Conservation (phyloP, 2,888 invertebrate genomes). For the Adela reaumurella region DNA sequence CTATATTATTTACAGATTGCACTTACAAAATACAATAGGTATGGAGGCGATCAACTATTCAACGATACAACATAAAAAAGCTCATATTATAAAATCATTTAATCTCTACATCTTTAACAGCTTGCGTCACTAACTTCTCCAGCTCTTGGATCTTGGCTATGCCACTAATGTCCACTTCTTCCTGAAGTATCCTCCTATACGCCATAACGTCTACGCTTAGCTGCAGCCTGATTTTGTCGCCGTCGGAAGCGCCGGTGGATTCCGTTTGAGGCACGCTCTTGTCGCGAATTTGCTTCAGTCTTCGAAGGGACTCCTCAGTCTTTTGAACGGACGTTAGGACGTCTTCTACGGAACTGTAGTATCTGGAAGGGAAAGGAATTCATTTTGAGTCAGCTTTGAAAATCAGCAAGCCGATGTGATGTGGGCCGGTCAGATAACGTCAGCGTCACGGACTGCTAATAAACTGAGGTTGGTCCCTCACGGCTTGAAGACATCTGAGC, state of each 20-base stretch:
- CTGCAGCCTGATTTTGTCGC: constrained; percentile 91
- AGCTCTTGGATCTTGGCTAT: constrained; percentile 60
- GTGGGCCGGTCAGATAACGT: no score
- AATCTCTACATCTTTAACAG: constrained; percentile 55
- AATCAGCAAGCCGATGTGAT: no score
- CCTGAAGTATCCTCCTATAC: constrained; percentile 63
- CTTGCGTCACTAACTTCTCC: constrained; percentile 60
- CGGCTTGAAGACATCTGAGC: no score
- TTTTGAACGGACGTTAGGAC: constrained; percentile 90
- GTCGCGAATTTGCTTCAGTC: constrained; percentile 81
- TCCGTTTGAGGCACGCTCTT: constrained; percentile 45
- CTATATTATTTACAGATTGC: no score
- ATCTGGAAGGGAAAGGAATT: constrained; percentile 54
- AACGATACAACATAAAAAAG: no score
- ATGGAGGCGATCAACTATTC: no score
- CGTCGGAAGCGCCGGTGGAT: constrained; percentile 70
- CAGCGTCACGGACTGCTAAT: no score
- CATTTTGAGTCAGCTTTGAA: no score
- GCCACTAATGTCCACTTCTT: constrained; percentile 50
- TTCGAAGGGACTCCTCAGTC: constrained; percentile 90
- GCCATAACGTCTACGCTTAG: constrained; percentile 79
- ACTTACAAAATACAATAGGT: no score
- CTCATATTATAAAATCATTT: constrained; percentile 9
- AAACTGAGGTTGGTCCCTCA: no score
- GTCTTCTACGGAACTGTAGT: constrained; percentile 74